Conservation (phyloP, 2,888 invertebrate genomes). For the Drosophila silvestris region DNA sequence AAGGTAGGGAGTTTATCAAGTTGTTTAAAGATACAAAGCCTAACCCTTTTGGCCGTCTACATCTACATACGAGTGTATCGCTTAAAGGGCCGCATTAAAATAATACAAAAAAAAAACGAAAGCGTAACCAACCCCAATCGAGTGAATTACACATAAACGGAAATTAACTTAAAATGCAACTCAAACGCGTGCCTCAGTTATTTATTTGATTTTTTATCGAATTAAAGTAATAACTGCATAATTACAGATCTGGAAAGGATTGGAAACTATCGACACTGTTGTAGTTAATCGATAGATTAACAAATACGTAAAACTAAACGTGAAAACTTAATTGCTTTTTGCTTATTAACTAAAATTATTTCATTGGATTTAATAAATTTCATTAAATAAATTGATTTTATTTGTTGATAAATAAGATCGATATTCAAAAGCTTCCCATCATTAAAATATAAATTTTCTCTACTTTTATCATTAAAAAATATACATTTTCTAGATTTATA, state of each 20-base stretch:
- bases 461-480: neutral
- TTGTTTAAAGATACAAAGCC: conserved; percentile 67
- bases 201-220: conserved; percentile 1
- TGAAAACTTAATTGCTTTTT: neutral
- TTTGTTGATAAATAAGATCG: neutral
- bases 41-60: conserved; percentile 54
- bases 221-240: neutral
- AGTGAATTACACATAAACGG: conserved; percentile 9
- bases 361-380: neutral
- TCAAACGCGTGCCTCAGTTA: conserved; percentile 10
- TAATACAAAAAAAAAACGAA: neutral
- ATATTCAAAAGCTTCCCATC: neutral
- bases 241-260: neutral
- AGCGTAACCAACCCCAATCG: conserved; percentile 13
- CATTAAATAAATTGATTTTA: neutral
- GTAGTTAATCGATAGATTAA: neutral
- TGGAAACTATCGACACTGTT: neutral
- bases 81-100: conserved; percentile 19
- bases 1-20: conserved; percentile 63
- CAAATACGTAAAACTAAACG: neutral
- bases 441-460: neutral
- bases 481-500: neutral
- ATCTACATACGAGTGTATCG: conserved; percentile 16
- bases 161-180: conserved; percentile 32
- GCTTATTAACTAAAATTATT: neutral